These are phyloP conservation scores for Uromys caudimaculatus DNA, from an alignment of 2,797 vertebrate species.

Conservation along the genomic window DNA sequence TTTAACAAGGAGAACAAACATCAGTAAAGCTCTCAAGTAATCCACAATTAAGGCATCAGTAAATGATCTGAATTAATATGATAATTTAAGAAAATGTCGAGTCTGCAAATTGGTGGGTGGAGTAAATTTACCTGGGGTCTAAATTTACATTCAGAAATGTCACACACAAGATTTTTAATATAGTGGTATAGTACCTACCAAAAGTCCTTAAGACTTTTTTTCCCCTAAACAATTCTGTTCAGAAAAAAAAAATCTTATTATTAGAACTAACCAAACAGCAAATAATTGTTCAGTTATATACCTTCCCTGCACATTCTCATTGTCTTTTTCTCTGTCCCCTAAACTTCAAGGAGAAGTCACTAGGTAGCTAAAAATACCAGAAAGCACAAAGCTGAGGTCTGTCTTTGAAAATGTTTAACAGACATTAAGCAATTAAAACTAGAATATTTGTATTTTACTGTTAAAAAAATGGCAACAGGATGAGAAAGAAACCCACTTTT, in stretches of 20 bases:
- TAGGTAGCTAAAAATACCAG: slow-evolving; percentile 32
- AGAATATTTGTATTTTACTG: neutral
- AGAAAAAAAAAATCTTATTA: slow-evolving; percentile 9
- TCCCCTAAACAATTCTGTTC: neutral
- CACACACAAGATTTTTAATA: slow-evolving; percentile 42
- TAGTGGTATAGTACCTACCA: neutral
- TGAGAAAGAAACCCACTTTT: slow-evolving; percentile 35
- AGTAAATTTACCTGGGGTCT: neutral
- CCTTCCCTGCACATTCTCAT: neutral
- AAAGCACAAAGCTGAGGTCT: slow-evolving; percentile 34
- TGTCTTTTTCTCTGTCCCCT: neutral
- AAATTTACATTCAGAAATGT: slow-evolving; percentile 69
- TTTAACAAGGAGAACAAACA: slow-evolving; percentile 60
- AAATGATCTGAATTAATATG: slow-evolving; percentile 46
- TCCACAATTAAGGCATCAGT: slow-evolving; percentile 37
- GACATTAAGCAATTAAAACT: slow-evolving; percentile 15
- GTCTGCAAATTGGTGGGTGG: slow-evolving; percentile 17
- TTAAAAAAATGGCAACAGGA: slow-evolving; percentile 5
- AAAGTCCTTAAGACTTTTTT: slow-evolving; percentile 2
- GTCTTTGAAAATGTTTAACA: slow-evolving; percentile 25
- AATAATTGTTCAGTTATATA: slow-evolving; percentile 11
- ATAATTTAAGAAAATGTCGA: slow-evolving; percentile 64
- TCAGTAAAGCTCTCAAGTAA: slow-evolving; percentile 39
- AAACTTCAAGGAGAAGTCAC: slow-evolving; percentile 47
- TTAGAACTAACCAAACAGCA: slow-evolving; percentile 39